A percentile compares a stretch with the other conserved stretches of the same genome.
Evolutionary conservation across 2,113 vertebrate genomes (phyloP).

Genomic region (Brachionichthys hirsutus): DNA sequence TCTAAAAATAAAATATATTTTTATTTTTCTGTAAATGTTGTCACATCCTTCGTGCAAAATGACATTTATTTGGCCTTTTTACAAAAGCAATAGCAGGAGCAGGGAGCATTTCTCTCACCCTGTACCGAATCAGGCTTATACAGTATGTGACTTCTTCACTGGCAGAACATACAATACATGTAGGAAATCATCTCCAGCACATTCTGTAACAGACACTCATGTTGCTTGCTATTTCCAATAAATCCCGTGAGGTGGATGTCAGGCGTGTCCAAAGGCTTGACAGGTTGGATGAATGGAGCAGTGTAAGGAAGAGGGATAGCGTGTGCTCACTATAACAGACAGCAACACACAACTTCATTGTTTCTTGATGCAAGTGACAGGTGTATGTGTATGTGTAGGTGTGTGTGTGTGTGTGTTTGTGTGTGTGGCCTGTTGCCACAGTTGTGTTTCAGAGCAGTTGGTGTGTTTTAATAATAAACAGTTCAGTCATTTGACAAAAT

Average conservation of each 20-base stretch:
- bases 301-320: slow-evolving; percentile 10
- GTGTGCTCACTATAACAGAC: background rate
- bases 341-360: slow-evolving; percentile 8
- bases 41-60: no score
- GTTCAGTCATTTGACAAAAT: background rate
- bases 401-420: background rate
- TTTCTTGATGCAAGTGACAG: slow-evolving; percentile 22
- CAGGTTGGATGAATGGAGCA: slow-evolving; percentile 46
- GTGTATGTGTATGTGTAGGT: slow-evolving; percentile 11
- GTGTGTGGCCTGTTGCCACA: background rate
- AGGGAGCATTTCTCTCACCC: no score
- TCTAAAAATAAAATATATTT: no score
- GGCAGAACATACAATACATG: background rate
- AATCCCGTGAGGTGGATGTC: slow-evolving; percentile 21
- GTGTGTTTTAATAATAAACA: background rate
- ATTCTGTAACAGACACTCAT: slow-evolving; percentile 10
- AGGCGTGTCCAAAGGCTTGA: slow-evolving; percentile 51
- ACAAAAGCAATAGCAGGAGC: no score
- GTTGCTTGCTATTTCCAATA: slow-evolving; percentile 24
- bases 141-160: no score
- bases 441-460: slow-evolving; percentile 14
- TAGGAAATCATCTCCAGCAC: background rate
- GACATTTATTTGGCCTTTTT: no score
- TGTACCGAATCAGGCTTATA: no score
- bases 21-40: no score